These are phyloP conservation scores for Protaetia brevitarsis DNA, from an alignment of 1,140 invertebrate species.

Conservation along the genomic window DNA sequence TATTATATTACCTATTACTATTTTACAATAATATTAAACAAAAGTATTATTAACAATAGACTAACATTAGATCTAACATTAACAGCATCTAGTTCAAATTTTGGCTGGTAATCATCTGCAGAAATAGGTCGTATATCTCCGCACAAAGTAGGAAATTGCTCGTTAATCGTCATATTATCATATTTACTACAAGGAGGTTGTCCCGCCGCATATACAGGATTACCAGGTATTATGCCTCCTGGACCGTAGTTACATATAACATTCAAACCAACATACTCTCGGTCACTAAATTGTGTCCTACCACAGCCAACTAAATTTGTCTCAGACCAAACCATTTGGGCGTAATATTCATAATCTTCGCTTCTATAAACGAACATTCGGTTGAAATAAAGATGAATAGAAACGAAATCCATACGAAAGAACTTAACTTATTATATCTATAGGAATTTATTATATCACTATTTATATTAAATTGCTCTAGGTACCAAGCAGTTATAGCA, in stretches of 20 bases:
- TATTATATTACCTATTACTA: too few species aligned
- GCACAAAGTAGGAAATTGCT: background rate
- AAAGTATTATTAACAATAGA: too few species aligned
- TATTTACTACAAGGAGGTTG: background rate
- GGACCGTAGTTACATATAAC: constrained; percentile 15
- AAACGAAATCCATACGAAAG: too few species aligned
- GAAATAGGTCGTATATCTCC: too few species aligned
- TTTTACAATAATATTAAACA: too few species aligned
- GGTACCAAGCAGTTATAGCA: constrained; percentile 19
- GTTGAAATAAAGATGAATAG: too few species aligned
- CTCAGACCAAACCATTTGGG: constrained; percentile 14
- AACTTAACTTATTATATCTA: background rate
- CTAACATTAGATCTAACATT: too few species aligned
- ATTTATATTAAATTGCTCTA: background rate
- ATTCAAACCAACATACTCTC: background rate
- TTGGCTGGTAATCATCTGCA: too few species aligned
- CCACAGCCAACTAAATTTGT: constrained; percentile 11
- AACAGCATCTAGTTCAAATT: too few species aligned
- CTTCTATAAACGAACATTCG: background rate
- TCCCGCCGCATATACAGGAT: background rate
- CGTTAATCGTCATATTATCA: background rate
- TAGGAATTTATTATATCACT: background rate
- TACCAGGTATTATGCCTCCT: background rate
- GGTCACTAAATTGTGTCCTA: background rate
- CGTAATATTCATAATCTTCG: constrained; percentile 13